Evolutionary conservation across 2,888 invertebrate species (phyloP).

Genomic region (Cosmorhoe ocellata): DNA sequence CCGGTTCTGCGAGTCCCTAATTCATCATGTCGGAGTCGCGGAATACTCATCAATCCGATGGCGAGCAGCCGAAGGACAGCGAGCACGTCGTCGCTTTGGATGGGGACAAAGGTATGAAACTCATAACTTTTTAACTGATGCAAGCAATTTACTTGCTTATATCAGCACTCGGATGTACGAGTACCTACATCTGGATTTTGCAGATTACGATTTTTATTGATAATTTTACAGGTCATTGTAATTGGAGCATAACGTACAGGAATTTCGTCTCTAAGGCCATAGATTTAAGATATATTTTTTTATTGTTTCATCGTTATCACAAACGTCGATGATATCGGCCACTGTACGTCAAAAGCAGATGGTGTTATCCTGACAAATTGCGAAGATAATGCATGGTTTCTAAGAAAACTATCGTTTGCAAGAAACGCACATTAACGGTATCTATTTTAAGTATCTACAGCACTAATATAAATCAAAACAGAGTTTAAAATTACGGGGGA

Average conservation of each 20-base stretch:
- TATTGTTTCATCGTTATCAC: conserved; percentile 21
- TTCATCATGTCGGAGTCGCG: conserved; percentile 70
- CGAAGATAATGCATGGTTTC: conserved; percentile 6
- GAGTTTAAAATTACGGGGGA: too few relatives aligned
- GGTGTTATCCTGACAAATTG: conserved; percentile 37
- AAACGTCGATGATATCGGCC: conserved; percentile 34
- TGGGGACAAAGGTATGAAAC: conserved; percentile 74
- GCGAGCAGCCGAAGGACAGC: conserved; percentile 75
- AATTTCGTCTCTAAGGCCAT: background rate
- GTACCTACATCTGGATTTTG: too few relatives aligned
- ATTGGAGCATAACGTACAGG: background rate
- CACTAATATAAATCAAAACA: too few relatives aligned
- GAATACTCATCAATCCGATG: conserved; percentile 72
- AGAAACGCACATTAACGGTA: background rate
- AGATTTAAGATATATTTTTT: background rate
- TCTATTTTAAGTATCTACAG: too few relatives aligned
- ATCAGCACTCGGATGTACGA: too few relatives aligned
- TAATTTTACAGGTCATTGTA: too few relatives aligned
- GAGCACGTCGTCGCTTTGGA: conserved; percentile 78
- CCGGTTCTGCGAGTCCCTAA: conserved; percentile 48
- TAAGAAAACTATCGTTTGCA: background rate
- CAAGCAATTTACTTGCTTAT: too few relatives aligned
- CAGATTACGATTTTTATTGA: too few relatives aligned
- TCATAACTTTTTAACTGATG: background rate
- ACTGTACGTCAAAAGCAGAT: conserved; percentile 46